Percentiles rank a stretch among this genome's conserved stretches.
Conservation (phyloP, 1,140 invertebrate species). For the Goniozus legneri region DNA sequence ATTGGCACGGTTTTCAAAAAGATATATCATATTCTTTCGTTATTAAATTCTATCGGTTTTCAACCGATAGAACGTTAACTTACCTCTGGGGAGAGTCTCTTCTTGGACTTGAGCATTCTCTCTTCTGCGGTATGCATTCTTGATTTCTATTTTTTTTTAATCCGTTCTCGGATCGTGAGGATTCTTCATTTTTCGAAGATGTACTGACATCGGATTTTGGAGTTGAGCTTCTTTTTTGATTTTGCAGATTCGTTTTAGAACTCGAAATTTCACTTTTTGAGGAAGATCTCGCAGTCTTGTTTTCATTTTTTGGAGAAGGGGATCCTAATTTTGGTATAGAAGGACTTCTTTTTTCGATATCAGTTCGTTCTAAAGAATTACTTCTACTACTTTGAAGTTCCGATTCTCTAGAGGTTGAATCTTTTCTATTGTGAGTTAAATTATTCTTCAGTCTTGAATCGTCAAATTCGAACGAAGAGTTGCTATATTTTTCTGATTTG, state of each 20-base stretch:
- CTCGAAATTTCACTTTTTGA: slow-evolving; percentile 21
- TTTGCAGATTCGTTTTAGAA: slow-evolving; percentile 17
- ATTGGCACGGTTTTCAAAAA: neutral
- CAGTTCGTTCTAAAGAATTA: too few relatives aligned
- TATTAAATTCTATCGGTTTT: neutral
- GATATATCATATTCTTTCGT: neutral
- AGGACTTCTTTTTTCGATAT: slow-evolving; percentile 25
- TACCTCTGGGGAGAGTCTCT: slow-evolving; percentile 28
- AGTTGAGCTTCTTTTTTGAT: slow-evolving; percentile 23
- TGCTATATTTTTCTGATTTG: too few relatives aligned
- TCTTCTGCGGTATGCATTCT: slow-evolving; percentile 8
- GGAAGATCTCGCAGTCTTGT: slow-evolving; percentile 16
- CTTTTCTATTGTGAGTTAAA: too few relatives aligned
- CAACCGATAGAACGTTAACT: neutral
- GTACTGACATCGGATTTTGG: slow-evolving; percentile 19
- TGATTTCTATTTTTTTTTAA: slow-evolving; percentile 9
- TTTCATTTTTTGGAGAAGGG: slow-evolving; percentile 24
- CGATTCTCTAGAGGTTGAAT: too few relatives aligned
- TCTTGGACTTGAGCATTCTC: slow-evolving; percentile 6
- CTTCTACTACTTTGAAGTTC: too few relatives aligned
- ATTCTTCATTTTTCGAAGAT: slow-evolving; percentile 19
- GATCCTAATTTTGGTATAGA: slow-evolving; percentile 21
- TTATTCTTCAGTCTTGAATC: too few relatives aligned
- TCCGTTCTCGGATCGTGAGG: slow-evolving; percentile 15
- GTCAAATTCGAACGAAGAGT: too few relatives aligned